Conservation (phyloP, 1,140 invertebrate genomes). For the Bombus balteatus region DNA sequence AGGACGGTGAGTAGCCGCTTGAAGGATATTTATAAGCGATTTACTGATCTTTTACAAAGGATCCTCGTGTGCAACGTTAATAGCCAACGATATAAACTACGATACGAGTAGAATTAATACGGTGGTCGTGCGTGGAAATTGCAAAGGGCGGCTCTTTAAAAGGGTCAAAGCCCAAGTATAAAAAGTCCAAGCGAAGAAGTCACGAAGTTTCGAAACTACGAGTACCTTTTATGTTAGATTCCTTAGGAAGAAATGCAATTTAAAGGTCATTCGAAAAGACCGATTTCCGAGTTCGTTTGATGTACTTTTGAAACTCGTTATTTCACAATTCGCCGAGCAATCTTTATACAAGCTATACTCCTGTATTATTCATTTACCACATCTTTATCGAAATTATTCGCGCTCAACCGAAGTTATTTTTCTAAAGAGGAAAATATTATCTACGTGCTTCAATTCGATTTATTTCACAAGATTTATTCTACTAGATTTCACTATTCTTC, state of each 20-base stretch:
- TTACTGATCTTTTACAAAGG: background rate
- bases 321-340: background rate
- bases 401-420: background rate
- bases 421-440: background rate
- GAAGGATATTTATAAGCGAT: background rate
- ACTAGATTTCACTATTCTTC: background rate
- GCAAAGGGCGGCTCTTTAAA: constrained; percentile 24
- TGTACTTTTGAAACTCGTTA: background rate
- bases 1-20: too few relatives aligned
- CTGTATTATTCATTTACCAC: background rate
- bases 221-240: constrained; percentile 35
- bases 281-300: background rate
- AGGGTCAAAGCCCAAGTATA: background rate
- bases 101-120: constrained; percentile 46
- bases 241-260: constrained; percentile 56
- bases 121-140: constrained; percentile 33
- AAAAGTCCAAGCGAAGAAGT: constrained; percentile 6
- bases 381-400: background rate
- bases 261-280: constrained; percentile 52
- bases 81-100: constrained; percentile 57
- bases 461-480: background rate
- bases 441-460: too few relatives aligned
- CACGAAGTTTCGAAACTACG: constrained; percentile 42
- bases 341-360: background rate
- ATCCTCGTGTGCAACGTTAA: constrained; percentile 49